phyloP scores from a whole-genome alignment of 2,113 vertebrate species.

The Anser cygnoides region DNA sequence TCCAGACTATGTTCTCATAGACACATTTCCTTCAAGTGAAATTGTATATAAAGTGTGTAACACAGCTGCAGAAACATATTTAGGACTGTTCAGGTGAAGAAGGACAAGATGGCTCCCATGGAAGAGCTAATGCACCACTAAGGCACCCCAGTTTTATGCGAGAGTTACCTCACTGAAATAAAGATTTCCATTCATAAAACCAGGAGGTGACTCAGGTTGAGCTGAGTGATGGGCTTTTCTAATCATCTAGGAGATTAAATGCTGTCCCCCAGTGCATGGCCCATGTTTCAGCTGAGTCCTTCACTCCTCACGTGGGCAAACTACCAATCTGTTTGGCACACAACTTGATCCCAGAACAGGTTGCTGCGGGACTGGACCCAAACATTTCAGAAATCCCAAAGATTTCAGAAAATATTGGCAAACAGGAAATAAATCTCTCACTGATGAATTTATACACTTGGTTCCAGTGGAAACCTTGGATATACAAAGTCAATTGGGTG shows the following conservation, averaged over 20 bases:
- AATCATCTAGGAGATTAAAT: neutral
- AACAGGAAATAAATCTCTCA: neutral
- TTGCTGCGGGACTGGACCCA: accelerated
- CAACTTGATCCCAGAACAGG: neutral
- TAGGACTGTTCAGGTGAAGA: neutral
- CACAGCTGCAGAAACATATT: neutral
- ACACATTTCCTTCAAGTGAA: neutral
- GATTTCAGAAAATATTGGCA: neutral
- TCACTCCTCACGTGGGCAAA: neutral
- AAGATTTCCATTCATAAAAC: neutral
- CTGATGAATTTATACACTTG: neutral
- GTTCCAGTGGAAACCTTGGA: neutral
- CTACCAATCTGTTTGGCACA: neutral
- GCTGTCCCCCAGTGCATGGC: neutral
- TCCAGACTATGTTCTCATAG: neutral
- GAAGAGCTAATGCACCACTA: neutral
- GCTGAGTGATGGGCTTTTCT: neutral
- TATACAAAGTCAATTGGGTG: neutral
- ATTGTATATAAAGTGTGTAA: neutral
- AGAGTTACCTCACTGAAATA: neutral
- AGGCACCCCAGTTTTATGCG: neutral
- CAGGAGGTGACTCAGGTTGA: neutral
- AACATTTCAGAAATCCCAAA: neutral
- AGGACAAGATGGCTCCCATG: neutral
- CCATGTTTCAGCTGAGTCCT: neutral